Conservation (phyloP, 2,797 vertebrate species). For the Urophycis tenuis region DNA sequence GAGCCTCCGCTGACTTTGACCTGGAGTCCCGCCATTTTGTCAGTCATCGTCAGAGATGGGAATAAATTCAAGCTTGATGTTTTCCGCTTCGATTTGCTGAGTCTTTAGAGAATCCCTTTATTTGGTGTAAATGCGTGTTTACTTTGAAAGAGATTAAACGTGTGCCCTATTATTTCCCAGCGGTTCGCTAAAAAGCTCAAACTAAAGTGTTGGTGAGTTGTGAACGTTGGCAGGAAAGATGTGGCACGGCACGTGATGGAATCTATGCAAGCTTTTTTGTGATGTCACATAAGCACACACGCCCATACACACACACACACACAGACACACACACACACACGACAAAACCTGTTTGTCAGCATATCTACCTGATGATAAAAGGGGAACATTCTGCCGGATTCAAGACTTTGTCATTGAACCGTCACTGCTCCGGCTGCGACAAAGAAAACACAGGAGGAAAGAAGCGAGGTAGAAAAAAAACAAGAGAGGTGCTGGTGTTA, state of each 20-base stretch:
- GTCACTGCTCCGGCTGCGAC: conserved; percentile 65
- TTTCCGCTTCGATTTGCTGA: background rate
- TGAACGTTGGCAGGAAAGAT: background rate
- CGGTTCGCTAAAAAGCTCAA: background rate
- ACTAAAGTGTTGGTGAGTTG: background rate
- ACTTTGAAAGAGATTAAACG: background rate
- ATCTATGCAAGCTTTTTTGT: conserved; percentile 24
- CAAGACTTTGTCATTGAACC: conserved; percentile 56
- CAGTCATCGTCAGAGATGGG: conserved; percentile 46
- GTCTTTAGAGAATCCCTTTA: background rate
- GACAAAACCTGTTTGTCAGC: background rate
- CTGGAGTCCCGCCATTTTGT: conserved; percentile 56
- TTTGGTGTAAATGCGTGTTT: background rate
- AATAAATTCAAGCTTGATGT: conserved; percentile 31
- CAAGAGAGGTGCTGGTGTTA: conserved; percentile 56
- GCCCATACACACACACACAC: background rate
- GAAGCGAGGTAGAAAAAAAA: conserved; percentile 33
- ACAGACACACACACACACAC: conserved; percentile 19
- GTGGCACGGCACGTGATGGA: background rate
- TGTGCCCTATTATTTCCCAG: background rate
- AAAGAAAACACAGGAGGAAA: conserved; percentile 36
- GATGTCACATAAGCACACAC: background rate
- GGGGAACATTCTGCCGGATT: conserved; percentile 51
- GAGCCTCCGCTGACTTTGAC: conserved; percentile 55
- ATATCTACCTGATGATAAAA: conserved; percentile 54